A percentile compares a stretch with the other conserved stretches of the same genome.
Conservation (phyloP, 1,140 invertebrate genomes). For the Capitella teleta region DNA sequence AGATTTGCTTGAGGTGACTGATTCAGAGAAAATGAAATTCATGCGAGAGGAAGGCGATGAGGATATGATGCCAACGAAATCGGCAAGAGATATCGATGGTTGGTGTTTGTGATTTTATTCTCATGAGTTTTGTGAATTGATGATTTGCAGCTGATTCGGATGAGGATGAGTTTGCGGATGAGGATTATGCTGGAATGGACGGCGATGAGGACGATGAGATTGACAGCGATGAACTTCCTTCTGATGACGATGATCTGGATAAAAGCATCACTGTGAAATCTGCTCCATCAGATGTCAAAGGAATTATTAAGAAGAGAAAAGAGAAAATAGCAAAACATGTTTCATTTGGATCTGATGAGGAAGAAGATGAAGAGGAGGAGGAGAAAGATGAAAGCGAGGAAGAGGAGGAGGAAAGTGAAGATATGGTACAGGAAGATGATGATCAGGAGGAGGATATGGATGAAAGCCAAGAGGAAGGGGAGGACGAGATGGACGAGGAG, state of each 20-base stretch:
- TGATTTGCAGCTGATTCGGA: neutral
- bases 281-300: neutral
- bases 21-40: neutral
- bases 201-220: neutral
- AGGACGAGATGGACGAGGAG: no score
- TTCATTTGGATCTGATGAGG: neutral
- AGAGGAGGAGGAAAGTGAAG: constrained; percentile 17
- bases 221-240: neutral
- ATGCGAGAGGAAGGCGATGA: neutral
- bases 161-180: neutral
- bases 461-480: constrained; percentile 14
- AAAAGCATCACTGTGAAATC: neutral
- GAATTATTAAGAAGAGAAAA: neutral
- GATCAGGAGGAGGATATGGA: constrained; percentile 38
- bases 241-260: neutral
- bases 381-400: constrained; percentile 1
- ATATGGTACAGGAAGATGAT: constrained; percentile 25
- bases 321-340: neutral
- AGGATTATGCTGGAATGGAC: neutral
- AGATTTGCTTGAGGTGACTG: neutral
- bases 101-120: neutral
- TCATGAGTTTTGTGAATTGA: neutral
- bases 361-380: neutral
- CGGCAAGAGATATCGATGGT: neutral
- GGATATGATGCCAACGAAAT: neutral